Evolutionary conservation across 2,797 vertebrate species (phyloP), one percentile per base, ranked within the genome.

Genomic region (Muscicapa striata): DNA sequence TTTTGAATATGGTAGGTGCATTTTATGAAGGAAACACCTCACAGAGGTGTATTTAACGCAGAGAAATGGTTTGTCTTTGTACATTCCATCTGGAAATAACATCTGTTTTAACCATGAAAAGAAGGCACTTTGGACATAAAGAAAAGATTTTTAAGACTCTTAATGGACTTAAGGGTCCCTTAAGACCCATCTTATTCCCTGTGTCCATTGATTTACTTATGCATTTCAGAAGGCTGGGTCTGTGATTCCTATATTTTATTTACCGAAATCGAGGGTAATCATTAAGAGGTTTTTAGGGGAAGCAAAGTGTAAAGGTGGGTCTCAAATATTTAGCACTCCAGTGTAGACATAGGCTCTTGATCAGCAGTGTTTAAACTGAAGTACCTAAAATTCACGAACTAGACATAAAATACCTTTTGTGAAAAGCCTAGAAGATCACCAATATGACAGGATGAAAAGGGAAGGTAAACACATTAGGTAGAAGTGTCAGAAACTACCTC

Each of bases 41-140:
- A 45, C 2, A 22, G n/a, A n/a, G n/a, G n/a, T n/a, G n/a, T 61
- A 51, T 48, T 59, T 67, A 82, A 55, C 22, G 43, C 0, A 0
- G 18, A 58, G 7, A 75, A 70, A 63, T 5, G 45, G 17, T 45
- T 81, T 59, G 7, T 36, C 16, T 43, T 74, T 57, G 2, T 34
- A 67, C 17, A 6, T 82, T 82, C 24, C 11, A 43, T 51, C 17
- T 48, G 27, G 48, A 87, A 68, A 48, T 24, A 62, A 2, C 12
- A 80, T 38, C 26, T 66, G 8, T 57, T 48, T 86, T 32, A 86
- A 73, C 2, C 9, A 45, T 49, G 38, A 58, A 77, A 77, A 10
- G 7, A 84, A 74, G 34, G 22, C 4, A 14, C 4, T 58, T 24
- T 29, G 30, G 3, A 43, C 27, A 8, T 52, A 58, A 76, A 49